phyloP scores from a whole-genome alignment of 2,797 vertebrate species.

The Hippopotamyrus pictus region DNA sequence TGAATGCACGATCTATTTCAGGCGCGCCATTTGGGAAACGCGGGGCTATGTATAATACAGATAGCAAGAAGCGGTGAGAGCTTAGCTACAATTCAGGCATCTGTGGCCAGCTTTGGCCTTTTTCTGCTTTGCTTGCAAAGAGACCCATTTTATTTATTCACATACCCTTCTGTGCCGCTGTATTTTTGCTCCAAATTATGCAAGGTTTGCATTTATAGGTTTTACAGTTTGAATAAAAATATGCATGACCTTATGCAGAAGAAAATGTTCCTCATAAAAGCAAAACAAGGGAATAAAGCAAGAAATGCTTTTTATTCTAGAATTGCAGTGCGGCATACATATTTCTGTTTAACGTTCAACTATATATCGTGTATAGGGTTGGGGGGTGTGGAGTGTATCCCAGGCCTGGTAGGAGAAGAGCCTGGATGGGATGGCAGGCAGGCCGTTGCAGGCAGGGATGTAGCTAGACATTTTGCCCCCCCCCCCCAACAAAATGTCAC shows the following conservation, averaged over 20 bases:
- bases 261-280: neutral
- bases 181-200: neutral
- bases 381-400: neutral
- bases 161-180: neutral
- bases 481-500: neutral
- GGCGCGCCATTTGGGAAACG: neutral
- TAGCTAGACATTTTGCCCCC: neutral
- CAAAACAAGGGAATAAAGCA: slow-evolving; percentile 3
- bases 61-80: neutral
- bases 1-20: neutral
- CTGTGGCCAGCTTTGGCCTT: neutral
- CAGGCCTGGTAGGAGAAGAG: neutral
- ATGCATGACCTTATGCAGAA: neutral
- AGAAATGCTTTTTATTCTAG: neutral
- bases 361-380: neutral
- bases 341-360: neutral
- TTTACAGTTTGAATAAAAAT: neutral
- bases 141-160: neutral
- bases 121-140: neutral
- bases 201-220: neutral
- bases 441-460: neutral
- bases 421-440: neutral
- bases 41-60: neutral
- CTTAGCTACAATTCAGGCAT: neutral
- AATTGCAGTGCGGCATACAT: neutral